phyloP scores from a whole-genome alignment of 2,888 invertebrate genomes.

The Lasioglossum malachurum region DNA sequence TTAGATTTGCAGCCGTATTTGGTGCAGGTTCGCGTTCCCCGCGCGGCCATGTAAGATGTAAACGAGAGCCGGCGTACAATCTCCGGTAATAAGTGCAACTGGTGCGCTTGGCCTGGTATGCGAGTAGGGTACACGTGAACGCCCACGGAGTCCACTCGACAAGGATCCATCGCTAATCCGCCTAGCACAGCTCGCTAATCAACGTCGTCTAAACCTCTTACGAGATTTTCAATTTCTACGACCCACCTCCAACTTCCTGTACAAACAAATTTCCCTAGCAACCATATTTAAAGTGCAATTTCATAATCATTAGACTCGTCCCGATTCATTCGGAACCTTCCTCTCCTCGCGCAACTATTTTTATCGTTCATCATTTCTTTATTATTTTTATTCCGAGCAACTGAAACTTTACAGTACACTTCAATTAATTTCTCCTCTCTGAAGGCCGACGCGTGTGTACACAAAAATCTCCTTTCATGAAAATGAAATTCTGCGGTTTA shows the following conservation, averaged over 20 bases:
- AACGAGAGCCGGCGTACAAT: constrained; percentile 73
- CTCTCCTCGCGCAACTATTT: not conserved
- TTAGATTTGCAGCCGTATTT: constrained; percentile 53
- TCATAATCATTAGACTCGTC: not conserved
- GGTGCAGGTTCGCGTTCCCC: not conserved
- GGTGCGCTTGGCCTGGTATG: constrained; percentile 63
- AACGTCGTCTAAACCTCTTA: not conserved
- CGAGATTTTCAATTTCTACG: constrained; percentile 1
- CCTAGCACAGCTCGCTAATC: not conserved
- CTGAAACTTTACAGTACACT: too few relatives aligned
- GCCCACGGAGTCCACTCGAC: constrained; percentile 44
- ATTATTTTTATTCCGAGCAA: not conserved
- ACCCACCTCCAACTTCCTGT: not conserved
- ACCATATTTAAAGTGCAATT: not conserved
- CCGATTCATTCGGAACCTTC: not conserved
- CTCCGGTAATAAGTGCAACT: constrained; percentile 74
- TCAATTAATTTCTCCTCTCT: not conserved
- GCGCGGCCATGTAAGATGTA: constrained; percentile 60
- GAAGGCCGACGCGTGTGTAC: not conserved
- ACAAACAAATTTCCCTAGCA: not conserved
- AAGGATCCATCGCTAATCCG: constrained; percentile 29
- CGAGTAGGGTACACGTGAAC: constrained; percentile 52
- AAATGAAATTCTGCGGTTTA: not conserved
- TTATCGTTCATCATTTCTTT: not conserved
- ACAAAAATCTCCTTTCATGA: not conserved